phyloP scores from a whole-genome alignment of 1,140 invertebrate species.

The Dufourea novaeangliae region DNA sequence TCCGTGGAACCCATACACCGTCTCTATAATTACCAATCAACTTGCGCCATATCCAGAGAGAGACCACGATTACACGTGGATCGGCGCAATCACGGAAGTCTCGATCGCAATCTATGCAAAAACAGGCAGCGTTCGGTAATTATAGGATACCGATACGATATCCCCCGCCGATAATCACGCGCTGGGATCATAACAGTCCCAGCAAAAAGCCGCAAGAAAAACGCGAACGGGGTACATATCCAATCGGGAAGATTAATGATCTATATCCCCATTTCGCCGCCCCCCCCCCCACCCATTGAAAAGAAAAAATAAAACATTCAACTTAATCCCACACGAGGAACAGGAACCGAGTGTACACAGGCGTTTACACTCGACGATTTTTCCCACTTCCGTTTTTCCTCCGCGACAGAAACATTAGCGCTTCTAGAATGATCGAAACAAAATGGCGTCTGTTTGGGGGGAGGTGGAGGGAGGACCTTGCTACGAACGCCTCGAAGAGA shows the following conservation, averaged over 20 bases:
- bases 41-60: neutral
- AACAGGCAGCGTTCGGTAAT: constrained; percentile 11
- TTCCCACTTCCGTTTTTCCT: constrained; percentile 34
- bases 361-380: neutral
- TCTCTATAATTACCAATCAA: neutral
- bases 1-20: neutral
- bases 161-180: neutral
- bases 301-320: neutral
- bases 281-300: neutral
- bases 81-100: constrained; percentile 4
- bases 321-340: neutral
- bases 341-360: no score
- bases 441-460: neutral
- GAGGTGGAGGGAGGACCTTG: neutral
- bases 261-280: neutral
- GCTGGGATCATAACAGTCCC: no score
- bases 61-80: neutral
- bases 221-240: neutral
- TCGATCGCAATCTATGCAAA: constrained; percentile 18
- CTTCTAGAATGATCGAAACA: neutral
- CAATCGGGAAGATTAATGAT: constrained; percentile 18
- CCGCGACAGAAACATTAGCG: constrained; percentile 5
- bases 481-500: neutral
- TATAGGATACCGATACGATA: constrained; percentile 17
- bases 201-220: constrained; percentile 9